Evolutionary conservation across 1,140 invertebrate genomes (phyloP), one percentile per base, ranked within the genome.

Genomic region (Pseudomyrmex dendroicus): DNA sequence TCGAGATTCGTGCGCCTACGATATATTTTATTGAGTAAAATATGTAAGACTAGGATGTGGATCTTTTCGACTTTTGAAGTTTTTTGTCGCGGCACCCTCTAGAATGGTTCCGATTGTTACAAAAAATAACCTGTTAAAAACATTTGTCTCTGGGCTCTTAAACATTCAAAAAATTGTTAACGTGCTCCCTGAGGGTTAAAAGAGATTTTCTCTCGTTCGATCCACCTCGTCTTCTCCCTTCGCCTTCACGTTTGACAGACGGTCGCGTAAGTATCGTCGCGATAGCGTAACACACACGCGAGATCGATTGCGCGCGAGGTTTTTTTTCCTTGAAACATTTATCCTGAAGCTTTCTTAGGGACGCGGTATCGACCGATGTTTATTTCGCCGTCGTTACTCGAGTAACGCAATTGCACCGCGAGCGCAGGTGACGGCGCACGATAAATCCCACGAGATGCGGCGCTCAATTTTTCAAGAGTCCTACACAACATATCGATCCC

Each of bases 381-480:
- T 82, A 54, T 82, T 54, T 73, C 68, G n/a, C 20, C 56, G 25
- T 57, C n/a, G 25, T 87, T 52, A 57, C 50, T 44, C n/a, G 35
- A 15, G 44, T 10, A 59, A 35, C 17, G 20, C 50, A 59, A 59
- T 80, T 72, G 50, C 48, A 67, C 15, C 57, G 57, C 61, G 35
- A 35, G 5, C 35, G 48, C 87, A 85, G 86, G 61, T 89, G 87
- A 54, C 56, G 57, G 63, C 54, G 25, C 20, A 59, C 84, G 46
- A 73, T 80, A 82, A 87, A 89, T 85, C 87, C 76, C 85, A 84
- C 70, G 83, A 88, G 83, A 90, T 90, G 82, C 46, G 80, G 3
- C 61, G n/a, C 63, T 90, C 85, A 83, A 86, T 90, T 90, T 90
- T 90, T 90, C 61, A 90, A 85, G 68, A 72, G 50, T 22, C 76